Conservation (phyloP, 2,113 vertebrate species). For the Corydoras sp. region DNA sequence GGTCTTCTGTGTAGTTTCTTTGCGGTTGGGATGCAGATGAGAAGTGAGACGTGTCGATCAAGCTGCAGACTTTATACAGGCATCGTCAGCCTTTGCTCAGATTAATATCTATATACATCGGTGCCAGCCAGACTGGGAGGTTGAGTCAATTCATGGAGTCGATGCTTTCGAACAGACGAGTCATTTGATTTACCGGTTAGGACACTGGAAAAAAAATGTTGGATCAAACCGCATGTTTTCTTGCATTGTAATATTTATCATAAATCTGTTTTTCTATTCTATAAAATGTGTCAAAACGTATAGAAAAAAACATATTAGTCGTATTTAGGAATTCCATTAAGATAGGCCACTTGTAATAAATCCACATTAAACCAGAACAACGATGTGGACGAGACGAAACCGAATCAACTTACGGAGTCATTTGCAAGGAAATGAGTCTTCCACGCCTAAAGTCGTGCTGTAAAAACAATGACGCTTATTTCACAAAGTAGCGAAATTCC, state of each 20-base stretch:
- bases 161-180: neutral
- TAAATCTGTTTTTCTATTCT: too few relatives aligned
- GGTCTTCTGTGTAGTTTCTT: neutral
- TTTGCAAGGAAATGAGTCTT: neutral
- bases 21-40: constrained; percentile 3
- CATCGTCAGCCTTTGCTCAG: constrained; percentile 19
- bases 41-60: constrained; percentile 19
- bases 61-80: constrained; percentile 43
- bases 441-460: neutral
- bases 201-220: too few relatives aligned
- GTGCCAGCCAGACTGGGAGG: neutral
- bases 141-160: neutral
- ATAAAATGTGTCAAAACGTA: too few relatives aligned
- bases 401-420: neutral
- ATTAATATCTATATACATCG: neutral
- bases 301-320: too few relatives aligned
- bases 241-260: too few relatives aligned
- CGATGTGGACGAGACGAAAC: neutral
- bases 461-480: neutral
- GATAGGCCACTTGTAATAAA: too few relatives aligned
- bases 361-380: neutral
- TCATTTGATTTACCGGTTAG: neutral
- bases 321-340: too few relatives aligned
- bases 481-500: too few relatives aligned
- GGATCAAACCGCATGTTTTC: too few relatives aligned